Base-by-base conservation (phyloP, 2,797 vertebrate species). In the Podarcis lilfordi region DNA sequence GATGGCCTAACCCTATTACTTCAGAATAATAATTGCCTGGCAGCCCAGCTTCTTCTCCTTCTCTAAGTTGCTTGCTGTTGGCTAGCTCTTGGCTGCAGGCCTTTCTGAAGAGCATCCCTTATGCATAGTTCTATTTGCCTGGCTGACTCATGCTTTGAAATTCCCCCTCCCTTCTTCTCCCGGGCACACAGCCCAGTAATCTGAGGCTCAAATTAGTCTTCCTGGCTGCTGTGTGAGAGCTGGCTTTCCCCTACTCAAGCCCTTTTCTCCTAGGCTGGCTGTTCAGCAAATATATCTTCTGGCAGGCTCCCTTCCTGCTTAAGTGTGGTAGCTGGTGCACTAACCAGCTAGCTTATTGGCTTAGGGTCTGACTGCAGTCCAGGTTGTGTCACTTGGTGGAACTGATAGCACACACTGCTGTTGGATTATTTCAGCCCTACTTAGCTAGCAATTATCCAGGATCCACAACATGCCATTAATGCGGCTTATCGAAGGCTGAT, bases 61-160 rank as follows among this genome's bases (percentile, higher is more conserved):
- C 88, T 11, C 1, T 66, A 81, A 82, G 71, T 86, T 91, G 78
- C 40, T 89, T 69, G 72, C 75, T 91, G 80, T 35, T 92, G 85
- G 92, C 93, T 90, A 93, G 82, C 82, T 78, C 66, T 92, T 92
- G 78, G 80, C 82, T 88, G 80, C 76, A 87, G n/a, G 50, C 77
- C 59, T 55, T 87, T 89, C 84, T 94, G 88, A 59, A 84, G 80
- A 23, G 15, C 77, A 83, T 92, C 78, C 82, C 3, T 3, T 80
- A 91, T 89, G 59, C 83, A 85, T 66, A 89, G 80, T 74, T 87
- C 35, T 86, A 75, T 81, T 92, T 69, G 0, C 0, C 91, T 90
- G 88, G 43, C 89, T 85, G 79, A 61, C 91, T 93, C 78, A 77
- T 76, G 59, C 84, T 91, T 89, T 90, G 87, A 95, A 93, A 96